A percentile compares a stretch with the other conserved stretches of the same genome.
These are phyloP conservation scores for Bostrychus sinensis DNA, from an alignment of 2,113 vertebrate species.

Conservation along the genomic window DNA sequence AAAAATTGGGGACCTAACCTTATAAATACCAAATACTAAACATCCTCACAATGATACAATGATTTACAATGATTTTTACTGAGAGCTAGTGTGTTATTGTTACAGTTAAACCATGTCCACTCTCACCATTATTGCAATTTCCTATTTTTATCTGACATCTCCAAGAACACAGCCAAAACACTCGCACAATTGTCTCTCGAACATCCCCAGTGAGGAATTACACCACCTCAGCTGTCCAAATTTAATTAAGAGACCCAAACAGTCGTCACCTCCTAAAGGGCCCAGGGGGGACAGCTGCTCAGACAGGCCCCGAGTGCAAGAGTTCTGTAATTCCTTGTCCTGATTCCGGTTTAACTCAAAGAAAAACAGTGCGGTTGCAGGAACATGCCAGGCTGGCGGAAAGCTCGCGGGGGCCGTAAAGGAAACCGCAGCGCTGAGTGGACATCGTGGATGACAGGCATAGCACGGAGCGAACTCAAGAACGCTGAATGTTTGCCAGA, in stretches of 20 bases:
- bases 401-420: slow-evolving; percentile 57
- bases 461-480: slow-evolving; percentile 57
- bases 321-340: slow-evolving; percentile 62
- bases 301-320: slow-evolving; percentile 51
- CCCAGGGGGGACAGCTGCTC: slow-evolving; percentile 32
- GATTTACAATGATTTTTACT: too few relatives aligned
- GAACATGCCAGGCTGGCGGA: slow-evolving; percentile 45
- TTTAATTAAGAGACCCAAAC: slow-evolving; percentile 38
- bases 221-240: slow-evolving; percentile 10
- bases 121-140: slow-evolving; percentile 3
- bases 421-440: slow-evolving; percentile 67
- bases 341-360: slow-evolving; percentile 66
- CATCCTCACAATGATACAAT: too few relatives aligned
- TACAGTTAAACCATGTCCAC: not conserved
- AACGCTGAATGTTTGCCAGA: slow-evolving; percentile 59
- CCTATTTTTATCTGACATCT: slow-evolving; percentile 2
- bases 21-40: too few relatives aligned
- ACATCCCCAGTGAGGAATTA: not conserved
- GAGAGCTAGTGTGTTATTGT: not conserved
- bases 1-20: too few relatives aligned
- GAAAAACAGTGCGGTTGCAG: slow-evolving; percentile 62
- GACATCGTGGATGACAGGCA: slow-evolving; percentile 65
- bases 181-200: not conserved
- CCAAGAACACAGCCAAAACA: not conserved
- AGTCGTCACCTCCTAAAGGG: slow-evolving; percentile 23